Evolutionary conservation across 1,140 invertebrate species (phyloP), one percentile per base, ranked within the genome.

Genomic region (Aporrectodea caliginosa): DNA sequence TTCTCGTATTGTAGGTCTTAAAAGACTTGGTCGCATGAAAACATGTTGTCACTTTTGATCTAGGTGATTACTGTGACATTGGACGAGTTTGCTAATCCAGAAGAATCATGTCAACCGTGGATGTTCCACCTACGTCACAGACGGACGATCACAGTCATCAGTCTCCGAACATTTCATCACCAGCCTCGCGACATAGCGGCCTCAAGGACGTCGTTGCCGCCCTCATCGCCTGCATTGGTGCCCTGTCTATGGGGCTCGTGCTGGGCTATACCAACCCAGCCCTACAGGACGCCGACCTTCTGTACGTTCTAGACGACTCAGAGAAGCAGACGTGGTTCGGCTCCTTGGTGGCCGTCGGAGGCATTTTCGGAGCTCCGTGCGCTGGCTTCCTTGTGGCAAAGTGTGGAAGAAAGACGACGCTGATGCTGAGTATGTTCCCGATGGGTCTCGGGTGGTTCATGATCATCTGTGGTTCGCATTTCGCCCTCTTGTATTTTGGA

Each of bases 331-430:
- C 93, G 69, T 97, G 95, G 95, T 93, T 97, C 78, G 94, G 94
- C 58, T 94, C 94, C 78, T 88, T 97, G 14, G 92, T 98, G 92
- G 94, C 95, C 0, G 85, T 97, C 75, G 93, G 93, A 79, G 95
- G 94, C 1, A 90, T 94, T 35, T 82, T 92, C 0, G 91, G 92
- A 1, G 94, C 94, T 0, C 84, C 95, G 0, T 1, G 79, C 12
- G 80, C 75, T 35, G 80, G 43, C 31, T 12, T 68, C 1, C 35
- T 78, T 16, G 75, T 77, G 27, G 22, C 32, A 14, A 69, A 32
- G 29, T 16, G 79, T 30, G 80, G 80, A 2, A 27, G 75, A 14
- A 81, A 81, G 31, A 31, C 68, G 71, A 81, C 80, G n/a, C 70
- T 81, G 16, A 81, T 81, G 76, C 2, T 74, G n/a, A 27, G 34